Evolutionary conservation across 2,888 invertebrate species (phyloP).

Genomic region (Andrena hattorfiana): DNA sequence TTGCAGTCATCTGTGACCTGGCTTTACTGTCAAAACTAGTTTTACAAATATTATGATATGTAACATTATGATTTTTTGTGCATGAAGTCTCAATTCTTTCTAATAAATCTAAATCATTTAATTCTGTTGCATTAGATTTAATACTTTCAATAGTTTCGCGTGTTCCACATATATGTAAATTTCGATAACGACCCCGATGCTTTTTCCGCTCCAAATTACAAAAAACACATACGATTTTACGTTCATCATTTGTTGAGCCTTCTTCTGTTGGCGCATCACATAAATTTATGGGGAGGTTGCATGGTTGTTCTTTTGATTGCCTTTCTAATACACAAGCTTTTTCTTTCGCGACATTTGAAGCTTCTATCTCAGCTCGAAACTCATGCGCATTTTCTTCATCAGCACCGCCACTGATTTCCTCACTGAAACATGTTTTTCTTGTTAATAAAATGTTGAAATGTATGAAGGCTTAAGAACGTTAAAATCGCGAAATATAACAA

Average conservation of each 20-base stretch:
- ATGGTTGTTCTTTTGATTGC: background rate
- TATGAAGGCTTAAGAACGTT: background rate
- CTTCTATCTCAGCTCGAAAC: no score
- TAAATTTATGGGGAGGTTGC: background rate
- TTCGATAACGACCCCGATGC: background rate
- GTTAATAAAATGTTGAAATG: background rate
- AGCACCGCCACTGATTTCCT: background rate
- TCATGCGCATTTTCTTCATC: no score
- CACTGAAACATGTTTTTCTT: constrained; percentile 2
- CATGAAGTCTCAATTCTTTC: background rate
- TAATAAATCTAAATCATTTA: background rate
- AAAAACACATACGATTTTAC: constrained; percentile 5
- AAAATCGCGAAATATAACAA: background rate
- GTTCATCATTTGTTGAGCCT: background rate
- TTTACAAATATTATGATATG: constrained; percentile 2
- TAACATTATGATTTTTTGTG: background rate
- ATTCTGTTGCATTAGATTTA: constrained; percentile 1
- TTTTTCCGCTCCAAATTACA: constrained; percentile 13
- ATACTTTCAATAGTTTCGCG: constrained; percentile 1
- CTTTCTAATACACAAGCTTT: background rate
- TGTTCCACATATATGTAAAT: constrained; percentile 8
- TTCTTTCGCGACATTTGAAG: background rate
- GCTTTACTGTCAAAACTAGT: background rate
- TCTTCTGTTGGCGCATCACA: background rate
- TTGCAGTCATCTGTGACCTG: background rate